Evolutionary conservation across 2,888 invertebrate genomes (phyloP), one percentile per base, ranked within the genome.

Genomic region (Noctua janthe): DNA sequence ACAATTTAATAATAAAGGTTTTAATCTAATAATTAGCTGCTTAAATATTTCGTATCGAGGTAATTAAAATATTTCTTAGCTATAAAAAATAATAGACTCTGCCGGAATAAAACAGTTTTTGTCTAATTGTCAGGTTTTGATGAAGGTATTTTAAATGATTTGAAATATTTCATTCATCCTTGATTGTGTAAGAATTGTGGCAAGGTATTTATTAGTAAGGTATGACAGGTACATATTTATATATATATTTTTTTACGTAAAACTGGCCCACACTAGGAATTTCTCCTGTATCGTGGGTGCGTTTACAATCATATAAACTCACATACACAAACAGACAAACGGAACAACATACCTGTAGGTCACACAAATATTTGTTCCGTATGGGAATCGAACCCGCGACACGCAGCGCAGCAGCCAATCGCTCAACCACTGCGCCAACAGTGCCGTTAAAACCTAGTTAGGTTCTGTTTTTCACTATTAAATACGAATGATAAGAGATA

Each of bases 401-500:
- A 62, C 62, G 29, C 62, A 62, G 29, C 7, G 62, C 29, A 1
- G 62, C 62, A 7, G 15, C 15, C 8, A 62, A 17, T 62, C 29
- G 29, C 29, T 62, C 29, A 62, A 62, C 62, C 62, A 62, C 29
- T 29, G 62, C 17, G 29, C 29, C 59, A 62, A 62, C 29, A 1
- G 17, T 35, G 29, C 29, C 29, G 29, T 7, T 7, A n/a, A 35
- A 17, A 23, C 13, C 1, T 67, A 39, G 20, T 80, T 17, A 15
- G 13, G 15, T 54, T 39, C 5, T 23, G 3, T 43, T 23, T 71
- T 39, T 39, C 11, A 43, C 8, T 47, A 35, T 47, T 1, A 29
- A 51, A 71, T 1, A 17, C n/a, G 7, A 47, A 59, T 47, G 0
- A 39, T 5, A 78, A 39, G 71, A 74, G 62, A 67, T 83, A 94